These are phyloP conservation scores for Caenorhabditis zanzibari DNA, from an alignment of 2,888 invertebrate genomes.

Conservation along the genomic window DNA sequence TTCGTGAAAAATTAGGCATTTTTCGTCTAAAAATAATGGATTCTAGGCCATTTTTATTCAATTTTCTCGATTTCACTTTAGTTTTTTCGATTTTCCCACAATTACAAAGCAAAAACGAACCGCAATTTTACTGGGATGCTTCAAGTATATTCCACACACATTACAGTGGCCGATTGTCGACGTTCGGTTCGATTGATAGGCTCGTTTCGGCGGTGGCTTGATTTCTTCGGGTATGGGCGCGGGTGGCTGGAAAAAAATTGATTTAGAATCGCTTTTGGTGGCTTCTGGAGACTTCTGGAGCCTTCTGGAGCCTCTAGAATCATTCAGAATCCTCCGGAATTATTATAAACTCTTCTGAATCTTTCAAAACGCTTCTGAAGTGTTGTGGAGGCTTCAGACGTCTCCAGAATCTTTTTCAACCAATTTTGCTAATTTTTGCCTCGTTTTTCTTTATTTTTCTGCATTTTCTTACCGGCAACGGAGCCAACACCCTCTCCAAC, in stretches of 20 bases:
- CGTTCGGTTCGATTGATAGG: slow-evolving; percentile 28
- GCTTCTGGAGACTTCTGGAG: too few relatives aligned
- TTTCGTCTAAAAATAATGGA: not conserved
- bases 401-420: too few relatives aligned
- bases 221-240: slow-evolving; percentile 5
- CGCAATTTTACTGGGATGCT: slow-evolving; percentile 76
- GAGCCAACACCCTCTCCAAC: slow-evolving; percentile 53
- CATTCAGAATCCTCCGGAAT: slow-evolving; percentile 1
- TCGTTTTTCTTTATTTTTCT: too few relatives aligned
- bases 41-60: not conserved
- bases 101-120: slow-evolving; percentile 56
- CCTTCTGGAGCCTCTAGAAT: too few relatives aligned
- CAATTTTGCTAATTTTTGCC: too few relatives aligned
- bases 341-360: too few relatives aligned
- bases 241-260: too few relatives aligned
- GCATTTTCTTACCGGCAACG: not conserved
- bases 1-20: not conserved
- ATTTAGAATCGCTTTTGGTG: too few relatives aligned
- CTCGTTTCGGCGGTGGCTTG: slow-evolving; percentile 1
- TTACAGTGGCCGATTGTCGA: slow-evolving; percentile 72
- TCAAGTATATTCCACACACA: slow-evolving; percentile 76
- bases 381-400: too few relatives aligned
- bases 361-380: too few relatives aligned
- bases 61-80: not conserved
- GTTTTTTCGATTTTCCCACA: not conserved